Conservation (phyloP, 2,113 vertebrate genomes). For the Suncus etruscus region DNA sequence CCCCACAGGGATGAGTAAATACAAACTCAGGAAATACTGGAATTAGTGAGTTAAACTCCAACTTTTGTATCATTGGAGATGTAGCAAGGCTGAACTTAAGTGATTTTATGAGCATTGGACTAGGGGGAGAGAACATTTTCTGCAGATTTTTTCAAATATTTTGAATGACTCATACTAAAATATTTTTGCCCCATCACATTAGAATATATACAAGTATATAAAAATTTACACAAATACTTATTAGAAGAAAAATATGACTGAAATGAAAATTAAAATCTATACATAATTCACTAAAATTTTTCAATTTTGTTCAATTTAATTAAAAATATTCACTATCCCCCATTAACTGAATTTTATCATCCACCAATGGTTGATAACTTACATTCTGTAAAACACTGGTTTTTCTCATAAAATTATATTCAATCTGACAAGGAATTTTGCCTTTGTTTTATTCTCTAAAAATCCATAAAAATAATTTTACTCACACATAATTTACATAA, state of each 20-base stretch:
- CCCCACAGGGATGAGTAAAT: neutral
- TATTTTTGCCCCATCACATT: neutral
- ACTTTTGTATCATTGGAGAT: neutral
- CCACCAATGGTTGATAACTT: neutral
- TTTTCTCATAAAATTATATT: neutral
- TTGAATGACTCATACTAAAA: conserved; percentile 16
- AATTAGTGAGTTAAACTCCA: conserved; percentile 1
- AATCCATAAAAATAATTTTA: conserved; percentile 1
- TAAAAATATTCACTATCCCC: neutral
- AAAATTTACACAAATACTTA: neutral
- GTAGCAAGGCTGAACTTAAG: neutral
- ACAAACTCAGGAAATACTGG: neutral
- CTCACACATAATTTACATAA: neutral
- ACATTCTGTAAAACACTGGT: conserved; percentile 12
- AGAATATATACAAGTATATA: neutral
- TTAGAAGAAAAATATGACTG: conserved; percentile 10
- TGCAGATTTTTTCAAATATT: conserved; percentile 38
- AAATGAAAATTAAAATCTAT: neutral
- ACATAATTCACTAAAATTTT: neutral
- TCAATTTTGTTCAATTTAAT: neutral
- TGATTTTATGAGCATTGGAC: conserved; percentile 5
- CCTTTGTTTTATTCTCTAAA: conserved; percentile 37
- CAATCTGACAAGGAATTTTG: neutral
- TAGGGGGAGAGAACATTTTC: neutral
- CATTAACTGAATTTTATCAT: conserved; percentile 32